These are phyloP conservation scores for Thera obeliscata DNA, from an alignment of 2,888 invertebrate species.

Conservation along the genomic window DNA sequence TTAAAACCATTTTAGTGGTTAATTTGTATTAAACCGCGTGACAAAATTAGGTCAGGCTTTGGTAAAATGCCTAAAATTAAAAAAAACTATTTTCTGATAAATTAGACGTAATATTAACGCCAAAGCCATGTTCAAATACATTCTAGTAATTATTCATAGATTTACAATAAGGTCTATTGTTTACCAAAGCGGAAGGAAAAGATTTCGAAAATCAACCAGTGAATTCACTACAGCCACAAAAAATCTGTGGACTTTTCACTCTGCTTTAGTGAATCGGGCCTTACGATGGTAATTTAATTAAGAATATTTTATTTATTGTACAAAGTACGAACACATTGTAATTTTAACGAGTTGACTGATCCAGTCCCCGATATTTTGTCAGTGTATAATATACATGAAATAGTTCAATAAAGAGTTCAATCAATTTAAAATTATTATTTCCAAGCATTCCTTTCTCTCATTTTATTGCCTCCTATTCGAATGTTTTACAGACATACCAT, in stretches of 20 bases:
- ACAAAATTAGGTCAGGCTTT: constrained; percentile 40
- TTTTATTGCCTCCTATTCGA: neutral
- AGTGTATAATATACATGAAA: constrained; percentile 43
- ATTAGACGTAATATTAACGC: constrained; percentile 50
- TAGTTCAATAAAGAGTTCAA: constrained; percentile 53
- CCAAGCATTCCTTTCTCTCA: neutral
- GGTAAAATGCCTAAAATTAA: constrained; percentile 59
- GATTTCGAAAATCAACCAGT: neutral
- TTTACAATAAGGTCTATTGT: constrained; percentile 39
- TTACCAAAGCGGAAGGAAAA: neutral
- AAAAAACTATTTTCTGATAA: constrained; percentile 46
- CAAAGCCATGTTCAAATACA: constrained; percentile 54
- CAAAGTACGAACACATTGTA: constrained; percentile 60
- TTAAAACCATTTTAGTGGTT: constrained; percentile 6
- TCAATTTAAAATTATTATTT: constrained; percentile 20
- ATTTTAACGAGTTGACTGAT: constrained; percentile 36
- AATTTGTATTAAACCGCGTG: constrained; percentile 1
- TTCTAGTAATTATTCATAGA: constrained; percentile 46
- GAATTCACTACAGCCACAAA: neutral
- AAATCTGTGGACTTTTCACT: neutral
- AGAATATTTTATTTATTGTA: constrained; percentile 71
- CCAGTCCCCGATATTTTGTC: constrained; percentile 39
- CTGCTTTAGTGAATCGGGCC: constrained; percentile 6
- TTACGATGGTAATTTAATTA: constrained; percentile 24
- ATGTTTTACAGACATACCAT: no score